Evolutionary conservation across 2,888 invertebrate species (phyloP), one percentile per base, ranked within the genome.

Genomic region (Lasioglossum figueresi): DNA sequence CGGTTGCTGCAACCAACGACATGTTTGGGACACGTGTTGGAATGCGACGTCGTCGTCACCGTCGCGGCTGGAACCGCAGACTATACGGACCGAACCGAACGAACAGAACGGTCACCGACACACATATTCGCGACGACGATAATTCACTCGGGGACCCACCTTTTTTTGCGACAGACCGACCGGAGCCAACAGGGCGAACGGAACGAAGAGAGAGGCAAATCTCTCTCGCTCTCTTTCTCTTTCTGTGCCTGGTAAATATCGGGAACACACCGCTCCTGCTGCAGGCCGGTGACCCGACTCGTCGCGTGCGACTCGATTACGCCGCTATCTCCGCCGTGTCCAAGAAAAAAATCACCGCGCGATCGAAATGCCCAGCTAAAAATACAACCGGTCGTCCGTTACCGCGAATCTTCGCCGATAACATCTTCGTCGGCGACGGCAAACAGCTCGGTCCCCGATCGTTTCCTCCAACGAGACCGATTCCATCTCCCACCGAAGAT

Each of bases 261-360:
- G 85, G 87, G 79, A 80, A 83, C 81, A 78, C 80, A 79, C 80
- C 88, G 84, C 79, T 59, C 66, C 74, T 74, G 63, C 16, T 19
- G 81, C 79, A 87, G 88, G 88, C 84, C 88, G 85, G 70, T 85
- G 88, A 88, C 88, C 88, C 87, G 83, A 37, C 80, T 77, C 80
- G 88, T 88, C 88, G 80, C 84, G 88, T 88, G 88, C 76, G 73
- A 81, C 82, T 76, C 80, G 88, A 71, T 81, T 76, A 76, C 86
- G 76, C 68, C 80, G 81, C 85, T 89, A 85, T 86, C 88, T 80
- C 6, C 34, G 12, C 59, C 77, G 16, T 73, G 72, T 79, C 72
- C 84, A 84, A 84, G 79, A 84, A 86, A 88, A 68, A 86, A 83
- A 82, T 83, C 81, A 76, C 76, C 52, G 85, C 79, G 76, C 89